phyloP scores from a whole-genome alignment of 2,113 vertebrate species.

The Cottus gobio region DNA sequence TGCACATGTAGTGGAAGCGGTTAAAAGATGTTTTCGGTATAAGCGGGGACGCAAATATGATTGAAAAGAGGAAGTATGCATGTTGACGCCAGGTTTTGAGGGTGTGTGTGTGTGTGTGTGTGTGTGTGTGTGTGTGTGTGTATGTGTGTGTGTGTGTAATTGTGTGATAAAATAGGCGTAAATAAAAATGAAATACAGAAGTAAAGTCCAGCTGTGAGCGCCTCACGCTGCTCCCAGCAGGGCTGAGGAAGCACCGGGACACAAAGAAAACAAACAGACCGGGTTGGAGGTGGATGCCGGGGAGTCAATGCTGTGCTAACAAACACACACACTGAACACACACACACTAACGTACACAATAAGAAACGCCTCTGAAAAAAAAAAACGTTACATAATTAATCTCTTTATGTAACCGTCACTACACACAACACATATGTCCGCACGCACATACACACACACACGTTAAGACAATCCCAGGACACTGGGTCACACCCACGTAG shows the following conservation, averaged over 20 bases:
- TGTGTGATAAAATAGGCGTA: neutral
- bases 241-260: neutral
- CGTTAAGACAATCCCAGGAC: slow-evolving; percentile 43
- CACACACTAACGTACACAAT: slow-evolving; percentile 16
- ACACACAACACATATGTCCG: slow-evolving; percentile 13
- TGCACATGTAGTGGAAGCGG: neutral
- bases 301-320: slow-evolving; percentile 15
- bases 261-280: slow-evolving; percentile 26
- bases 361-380: slow-evolving; percentile 29
- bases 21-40: neutral
- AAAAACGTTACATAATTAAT: slow-evolving; percentile 79
- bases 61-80: slow-evolving; percentile 31
- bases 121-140: too few relatives aligned
- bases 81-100: slow-evolving; percentile 4
- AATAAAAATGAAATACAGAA: neutral
- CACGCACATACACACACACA: slow-evolving; percentile 15
- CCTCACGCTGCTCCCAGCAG: neutral
- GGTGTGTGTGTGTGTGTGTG: too few relatives aligned
- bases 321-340: slow-evolving; percentile 22
- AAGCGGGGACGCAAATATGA: slow-evolving; percentile 37
- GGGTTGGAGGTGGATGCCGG: slow-evolving; percentile 40
- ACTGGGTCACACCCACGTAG: slow-evolving; percentile 40
- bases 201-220: neutral
- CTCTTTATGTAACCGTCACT: slow-evolving; percentile 77
- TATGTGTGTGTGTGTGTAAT: neutral